Percentiles rank a stretch among this genome's conserved stretches.
Evolutionary conservation across 2,797 vertebrate species (phyloP).

Genomic region (Euphonia xanthogaster): DNA sequence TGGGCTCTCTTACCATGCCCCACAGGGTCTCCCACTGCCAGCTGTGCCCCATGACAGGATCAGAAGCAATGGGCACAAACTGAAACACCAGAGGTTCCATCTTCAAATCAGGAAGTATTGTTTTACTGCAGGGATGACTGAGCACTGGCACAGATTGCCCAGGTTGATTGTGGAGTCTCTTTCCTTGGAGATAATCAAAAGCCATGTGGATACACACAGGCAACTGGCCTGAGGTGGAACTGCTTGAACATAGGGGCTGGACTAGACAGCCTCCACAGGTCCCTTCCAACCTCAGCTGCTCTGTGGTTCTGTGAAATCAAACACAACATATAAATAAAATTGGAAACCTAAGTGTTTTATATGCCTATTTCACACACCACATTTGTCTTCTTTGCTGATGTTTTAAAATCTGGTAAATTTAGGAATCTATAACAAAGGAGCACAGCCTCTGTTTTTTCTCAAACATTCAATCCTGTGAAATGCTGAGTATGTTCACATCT

Average conservation of each 20-base stretch:
- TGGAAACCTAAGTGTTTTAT: not conserved
- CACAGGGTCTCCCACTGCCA: not conserved
- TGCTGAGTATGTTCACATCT: not conserved
- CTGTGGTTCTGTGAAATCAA: not conserved
- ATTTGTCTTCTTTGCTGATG: not conserved
- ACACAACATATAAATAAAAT: not conserved
- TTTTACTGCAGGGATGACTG: not conserved
- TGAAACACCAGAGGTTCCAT: not conserved
- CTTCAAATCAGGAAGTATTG: not conserved
- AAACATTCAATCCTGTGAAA: not conserved
- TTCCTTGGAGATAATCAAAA: not conserved
- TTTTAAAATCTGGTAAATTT: not conserved
- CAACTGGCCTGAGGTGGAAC: not conserved
- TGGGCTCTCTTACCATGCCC: not conserved
- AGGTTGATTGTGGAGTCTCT: not conserved
- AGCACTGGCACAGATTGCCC: not conserved
- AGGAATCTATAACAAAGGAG: not conserved
- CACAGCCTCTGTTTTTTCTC: not conserved
- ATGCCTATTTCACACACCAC: not conserved
- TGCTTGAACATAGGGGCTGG: not conserved
- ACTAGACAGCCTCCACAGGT: not conserved
- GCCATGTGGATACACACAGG: not conserved
- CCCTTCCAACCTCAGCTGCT: not conserved
- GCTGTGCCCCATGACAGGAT: not conserved
- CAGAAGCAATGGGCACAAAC: not conserved